A percentile compares a stretch with the other conserved stretches of the same genome.
phyloP scores from a whole-genome alignment of 2,113 vertebrate genomes.

The Corydoras maculifer region DNA sequence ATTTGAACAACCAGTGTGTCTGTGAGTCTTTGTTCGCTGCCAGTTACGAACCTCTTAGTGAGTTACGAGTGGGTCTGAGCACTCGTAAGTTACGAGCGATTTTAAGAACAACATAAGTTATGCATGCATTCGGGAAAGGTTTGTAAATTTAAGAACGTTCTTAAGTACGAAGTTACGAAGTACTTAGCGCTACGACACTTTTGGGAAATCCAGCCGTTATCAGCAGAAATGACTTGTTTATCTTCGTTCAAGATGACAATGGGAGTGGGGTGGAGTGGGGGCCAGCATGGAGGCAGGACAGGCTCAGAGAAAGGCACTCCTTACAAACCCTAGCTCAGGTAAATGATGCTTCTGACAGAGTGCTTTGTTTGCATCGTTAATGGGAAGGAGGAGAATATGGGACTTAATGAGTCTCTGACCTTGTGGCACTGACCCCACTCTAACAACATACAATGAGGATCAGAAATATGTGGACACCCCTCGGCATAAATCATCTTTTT shows the following conservation, averaged over 20 bases:
- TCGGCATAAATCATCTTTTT: neutral
- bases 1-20: too few relatives aligned
- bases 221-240: slow-evolving; percentile 31
- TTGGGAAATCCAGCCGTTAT: slow-evolving; percentile 40
- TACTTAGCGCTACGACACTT: too few relatives aligned
- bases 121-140: too few relatives aligned
- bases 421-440: slow-evolving; percentile 66
- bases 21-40: too few relatives aligned
- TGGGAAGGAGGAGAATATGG: slow-evolving; percentile 52
- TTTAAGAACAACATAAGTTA: too few relatives aligned
- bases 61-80: too few relatives aligned
- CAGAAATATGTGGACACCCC: slow-evolving; percentile 6
- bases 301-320: slow-evolving; percentile 54
- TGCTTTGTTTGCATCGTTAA: slow-evolving; percentile 45
- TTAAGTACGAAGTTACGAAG: too few relatives aligned
- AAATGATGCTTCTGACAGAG: slow-evolving; percentile 40
- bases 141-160: too few relatives aligned
- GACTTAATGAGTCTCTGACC: slow-evolving; percentile 57
- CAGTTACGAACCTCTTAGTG: too few relatives aligned
- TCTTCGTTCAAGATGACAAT: slow-evolving; percentile 17
- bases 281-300: slow-evolving; percentile 16
- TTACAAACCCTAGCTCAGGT: slow-evolving; percentile 60
- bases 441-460: slow-evolving; percentile 26
- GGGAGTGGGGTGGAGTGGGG: slow-evolving; percentile 37
- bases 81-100: too few relatives aligned